phyloP scores from a whole-genome alignment of 2,113 vertebrate genomes.

The Apteryx owenii region DNA sequence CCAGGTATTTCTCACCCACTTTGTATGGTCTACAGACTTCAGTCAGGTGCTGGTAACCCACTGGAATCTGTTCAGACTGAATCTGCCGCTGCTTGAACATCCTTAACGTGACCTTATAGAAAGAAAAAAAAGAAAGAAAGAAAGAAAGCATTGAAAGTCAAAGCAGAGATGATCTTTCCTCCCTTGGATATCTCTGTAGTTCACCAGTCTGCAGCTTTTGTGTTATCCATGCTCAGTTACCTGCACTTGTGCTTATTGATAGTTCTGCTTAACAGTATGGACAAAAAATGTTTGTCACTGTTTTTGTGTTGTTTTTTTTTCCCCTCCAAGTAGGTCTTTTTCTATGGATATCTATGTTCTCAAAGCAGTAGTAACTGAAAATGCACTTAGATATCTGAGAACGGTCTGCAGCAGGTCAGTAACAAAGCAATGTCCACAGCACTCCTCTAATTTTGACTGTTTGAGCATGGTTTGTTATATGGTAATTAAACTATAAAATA shows the following conservation, averaged over 20 bases:
- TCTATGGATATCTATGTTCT: background rate
- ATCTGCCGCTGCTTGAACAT: constrained; percentile 85
- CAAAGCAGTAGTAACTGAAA: background rate
- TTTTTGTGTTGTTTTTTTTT: background rate
- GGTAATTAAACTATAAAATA: background rate
- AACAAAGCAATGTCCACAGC: background rate
- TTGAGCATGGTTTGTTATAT: rapidly evolving
- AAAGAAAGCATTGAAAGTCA: rapidly evolving
- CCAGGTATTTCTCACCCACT: constrained; percentile 85
- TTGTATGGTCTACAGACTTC: constrained; percentile 83
- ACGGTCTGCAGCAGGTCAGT: background rate
- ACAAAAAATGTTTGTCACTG: background rate
- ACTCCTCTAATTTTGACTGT: rapidly evolving
- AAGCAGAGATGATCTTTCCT: background rate
- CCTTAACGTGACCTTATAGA: constrained; percentile 85
- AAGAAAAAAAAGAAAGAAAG: background rate
- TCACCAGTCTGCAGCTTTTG: background rate
- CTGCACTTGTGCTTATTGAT: background rate
- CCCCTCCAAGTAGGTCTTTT: background rate
- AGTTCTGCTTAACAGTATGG: background rate
- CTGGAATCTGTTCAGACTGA: constrained; percentile 82
- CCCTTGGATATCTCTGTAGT: background rate
- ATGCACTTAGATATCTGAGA: rapidly evolving
- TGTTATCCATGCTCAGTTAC: background rate
- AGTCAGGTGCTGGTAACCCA: constrained; percentile 81